Percentiles rank a stretch among this genome's conserved stretches.
These are phyloP conservation scores for Daubentonia madagascariensis DNA, from an alignment of 2,113 vertebrate genomes.

Conservation along the genomic window DNA sequence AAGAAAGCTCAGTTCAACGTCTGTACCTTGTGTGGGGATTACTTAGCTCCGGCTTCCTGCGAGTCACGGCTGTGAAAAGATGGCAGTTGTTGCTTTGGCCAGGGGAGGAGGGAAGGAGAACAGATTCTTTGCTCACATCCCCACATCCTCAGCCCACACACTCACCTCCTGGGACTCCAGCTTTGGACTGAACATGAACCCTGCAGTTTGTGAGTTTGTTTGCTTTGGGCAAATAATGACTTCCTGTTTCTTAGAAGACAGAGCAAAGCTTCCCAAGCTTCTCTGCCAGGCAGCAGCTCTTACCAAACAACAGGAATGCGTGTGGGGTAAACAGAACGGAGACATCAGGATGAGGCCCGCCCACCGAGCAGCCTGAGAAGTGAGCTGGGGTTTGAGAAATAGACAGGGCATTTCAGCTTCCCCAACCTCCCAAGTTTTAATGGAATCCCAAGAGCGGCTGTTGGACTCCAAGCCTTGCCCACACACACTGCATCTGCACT, in stretches of 20 bases:
- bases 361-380: background rate
- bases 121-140: background rate
- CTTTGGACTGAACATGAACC: conserved; percentile 69
- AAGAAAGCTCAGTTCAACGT: background rate
- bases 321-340: conserved; percentile 54
- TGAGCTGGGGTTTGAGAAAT: background rate
- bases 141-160: conserved; percentile 48
- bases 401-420: background rate
- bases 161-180: conserved; percentile 61
- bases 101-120: background rate
- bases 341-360: background rate
- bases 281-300: conserved; percentile 47
- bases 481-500: background rate
- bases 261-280: conserved; percentile 68
- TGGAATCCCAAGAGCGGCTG: background rate
- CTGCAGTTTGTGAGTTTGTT: conserved; percentile 74
- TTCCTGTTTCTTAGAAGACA: conserved; percentile 79
- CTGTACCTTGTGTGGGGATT: background rate
- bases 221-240: conserved; percentile 78
- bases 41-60: conserved; percentile 24
- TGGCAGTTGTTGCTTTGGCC: background rate
- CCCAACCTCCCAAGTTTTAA: background rate
- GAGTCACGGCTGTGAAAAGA: background rate
- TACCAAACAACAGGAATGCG: conserved; percentile 55
- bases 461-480: background rate